Evolutionary conservation across 2,888 invertebrate species (phyloP).

Genomic region (Drosophila limbata): DNA sequence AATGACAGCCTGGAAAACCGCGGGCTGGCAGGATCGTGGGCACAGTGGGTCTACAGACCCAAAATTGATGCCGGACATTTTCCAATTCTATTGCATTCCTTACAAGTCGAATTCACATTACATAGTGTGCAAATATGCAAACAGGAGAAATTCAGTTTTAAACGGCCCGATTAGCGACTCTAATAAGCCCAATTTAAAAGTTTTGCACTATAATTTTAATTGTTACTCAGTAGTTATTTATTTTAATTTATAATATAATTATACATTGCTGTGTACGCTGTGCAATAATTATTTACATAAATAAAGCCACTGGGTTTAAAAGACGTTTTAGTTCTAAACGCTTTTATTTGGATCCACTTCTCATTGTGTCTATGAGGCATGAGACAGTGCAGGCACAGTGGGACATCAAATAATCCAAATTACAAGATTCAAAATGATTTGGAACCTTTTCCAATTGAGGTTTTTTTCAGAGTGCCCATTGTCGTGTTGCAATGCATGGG

Average conservation of each 20-base stretch:
- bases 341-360: too few species aligned
- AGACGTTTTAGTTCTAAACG: not conserved
- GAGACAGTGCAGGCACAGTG: not conserved
- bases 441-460: not conserved
- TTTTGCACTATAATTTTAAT: too few species aligned
- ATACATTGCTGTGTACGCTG: too few species aligned
- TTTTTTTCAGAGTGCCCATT: conserved; percentile 2
- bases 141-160: too few species aligned
- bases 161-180: too few species aligned
- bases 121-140: too few species aligned
- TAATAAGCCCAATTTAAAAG: too few species aligned
- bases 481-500: conserved; percentile 42
- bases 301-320: too few species aligned
- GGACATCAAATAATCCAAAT: not conserved
- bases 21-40: conserved; percentile 24
- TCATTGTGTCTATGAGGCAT: not conserved
- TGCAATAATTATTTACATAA: too few species aligned
- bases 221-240: too few species aligned
- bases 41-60: not conserved
- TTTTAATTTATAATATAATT: too few species aligned
- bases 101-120: too few species aligned
- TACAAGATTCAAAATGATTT: not conserved
- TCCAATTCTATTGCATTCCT: not conserved
- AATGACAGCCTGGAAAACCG: conserved; percentile 45
- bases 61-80: not conserved